Evolutionary conservation across 2,113 vertebrate genomes (phyloP), one percentile per base, ranked within the genome.

Genomic region (Maccullochella peelii): DNA sequence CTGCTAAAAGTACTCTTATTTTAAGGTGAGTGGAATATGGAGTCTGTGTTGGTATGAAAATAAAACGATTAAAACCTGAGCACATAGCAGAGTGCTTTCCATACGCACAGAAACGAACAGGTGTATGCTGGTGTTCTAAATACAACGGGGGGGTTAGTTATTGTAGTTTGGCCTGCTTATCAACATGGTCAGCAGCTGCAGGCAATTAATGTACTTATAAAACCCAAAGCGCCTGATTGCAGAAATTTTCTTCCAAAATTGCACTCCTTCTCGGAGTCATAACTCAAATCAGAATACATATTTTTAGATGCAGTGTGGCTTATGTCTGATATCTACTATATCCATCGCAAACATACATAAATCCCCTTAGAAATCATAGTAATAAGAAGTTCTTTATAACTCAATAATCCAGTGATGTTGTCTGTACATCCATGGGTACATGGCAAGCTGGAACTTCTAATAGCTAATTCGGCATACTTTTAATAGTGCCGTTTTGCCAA

Each of bases 1-100:
- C 77, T 79, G 2, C 58, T 57, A 33, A 50, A 79, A 77, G n/a
- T 3, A 11, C 40, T 40, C n/a, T 44, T 52, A 36, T 71, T 71
- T 23, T 55, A 21, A 42, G 20, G 5, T 21, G 27, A 82, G 16
- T 49, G 68, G 8, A 40, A 77, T 21, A 10, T 18, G 15, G 27
- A 77, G 11, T 42, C 6, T 67, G 71, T 79, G 57, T 42, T 11
- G 0, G 47, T 33, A 44, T 80, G 49, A 47, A 25, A 38, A 58
- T 27, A 6, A n/a, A 55, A 44, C 18, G 36, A 36, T 72, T 20
- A 36, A 36, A 55, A 47, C 69, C 23, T 36, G 25, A 73, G 36
- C 20, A 21, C 6, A 59, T 1, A 14, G 54, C 11, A 72, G 36
- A 20, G 15, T 44, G 58, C 49, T 20, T 62, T 14, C 11, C 47